Conservation (phyloP, 1,140 invertebrate genomes). For the Parapsyche elsis region DNA sequence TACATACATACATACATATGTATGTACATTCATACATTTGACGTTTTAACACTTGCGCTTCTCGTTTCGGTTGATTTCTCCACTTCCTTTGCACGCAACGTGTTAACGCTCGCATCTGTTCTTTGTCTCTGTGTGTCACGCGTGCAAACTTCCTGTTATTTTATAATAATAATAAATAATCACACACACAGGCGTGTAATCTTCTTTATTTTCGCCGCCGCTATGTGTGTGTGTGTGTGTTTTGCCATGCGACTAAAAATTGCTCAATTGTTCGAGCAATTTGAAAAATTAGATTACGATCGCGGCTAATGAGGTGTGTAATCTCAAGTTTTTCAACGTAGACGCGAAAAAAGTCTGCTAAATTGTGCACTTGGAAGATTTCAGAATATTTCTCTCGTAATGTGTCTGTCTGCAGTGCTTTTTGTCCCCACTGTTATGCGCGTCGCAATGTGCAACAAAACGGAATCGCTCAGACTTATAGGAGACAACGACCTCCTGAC, state of each 20-base stretch:
- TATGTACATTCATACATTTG: background rate
- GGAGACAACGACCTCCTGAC: slow-evolving; percentile 7
- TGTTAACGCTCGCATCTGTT: background rate
- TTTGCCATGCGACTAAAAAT: too few relatives aligned
- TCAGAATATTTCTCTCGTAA: background rate
- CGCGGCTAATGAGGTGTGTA: too few relatives aligned
- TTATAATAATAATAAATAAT: too few relatives aligned
- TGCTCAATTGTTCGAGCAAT: too few relatives aligned
- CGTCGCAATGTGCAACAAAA: slow-evolving; percentile 9
- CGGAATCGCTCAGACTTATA: slow-evolving; percentile 11
- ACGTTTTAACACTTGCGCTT: background rate
- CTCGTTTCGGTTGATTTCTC: background rate
- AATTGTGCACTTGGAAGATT: background rate
- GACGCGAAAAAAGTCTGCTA: background rate
- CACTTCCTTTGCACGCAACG: slow-evolving; percentile 19
- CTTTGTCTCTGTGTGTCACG: background rate
- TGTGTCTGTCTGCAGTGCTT: background rate
- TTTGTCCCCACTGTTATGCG: background rate
- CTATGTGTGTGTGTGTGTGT: too few relatives aligned
- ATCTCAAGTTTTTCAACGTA: background rate
- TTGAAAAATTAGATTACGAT: too few relatives aligned
- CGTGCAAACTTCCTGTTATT: background rate
- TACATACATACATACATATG: too few relatives aligned
- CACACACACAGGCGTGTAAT: too few relatives aligned
- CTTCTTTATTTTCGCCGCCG: too few relatives aligned